These are phyloP conservation scores for Anguilla marmorata DNA, from an alignment of 2,797 vertebrate species.

Conservation along the genomic window DNA sequence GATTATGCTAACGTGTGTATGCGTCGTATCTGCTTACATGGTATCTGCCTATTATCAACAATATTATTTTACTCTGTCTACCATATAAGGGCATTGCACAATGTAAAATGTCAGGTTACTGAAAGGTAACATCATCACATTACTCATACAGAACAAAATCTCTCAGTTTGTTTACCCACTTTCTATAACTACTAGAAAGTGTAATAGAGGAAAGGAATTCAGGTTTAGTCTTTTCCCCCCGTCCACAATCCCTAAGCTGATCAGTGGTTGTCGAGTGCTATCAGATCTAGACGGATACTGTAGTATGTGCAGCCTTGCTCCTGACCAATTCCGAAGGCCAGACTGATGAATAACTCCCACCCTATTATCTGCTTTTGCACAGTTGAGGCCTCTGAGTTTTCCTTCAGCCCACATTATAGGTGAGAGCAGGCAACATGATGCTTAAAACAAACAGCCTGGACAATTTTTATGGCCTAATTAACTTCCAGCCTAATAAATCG, in stretches of 20 bases:
- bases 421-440: neutral
- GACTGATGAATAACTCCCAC: neutral
- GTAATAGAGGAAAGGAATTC: neutral
- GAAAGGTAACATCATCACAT: neutral
- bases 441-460: slow-evolving; percentile 16
- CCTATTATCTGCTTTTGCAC: neutral
- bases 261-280: neutral
- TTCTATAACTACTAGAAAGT: neutral
- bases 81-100: neutral
- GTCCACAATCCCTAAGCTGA: neutral
- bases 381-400: neutral
- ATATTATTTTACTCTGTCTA: neutral
- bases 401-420: neutral
- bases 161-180: neutral
- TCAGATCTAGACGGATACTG: neutral
- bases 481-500: neutral
- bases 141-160: neutral
- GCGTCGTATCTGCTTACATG: neutral
- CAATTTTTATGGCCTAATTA: slow-evolving; percentile 16
- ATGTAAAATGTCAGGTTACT: neutral
- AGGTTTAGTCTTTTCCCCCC: neutral
- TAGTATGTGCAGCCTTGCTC: neutral
- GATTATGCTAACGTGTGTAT: neutral
- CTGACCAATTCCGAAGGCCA: neutral
- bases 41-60: neutral